Evolutionary conservation across 2,797 vertebrate genomes (phyloP), one percentile per base, ranked within the genome.

Genomic region (Sebastes itinus): DNA sequence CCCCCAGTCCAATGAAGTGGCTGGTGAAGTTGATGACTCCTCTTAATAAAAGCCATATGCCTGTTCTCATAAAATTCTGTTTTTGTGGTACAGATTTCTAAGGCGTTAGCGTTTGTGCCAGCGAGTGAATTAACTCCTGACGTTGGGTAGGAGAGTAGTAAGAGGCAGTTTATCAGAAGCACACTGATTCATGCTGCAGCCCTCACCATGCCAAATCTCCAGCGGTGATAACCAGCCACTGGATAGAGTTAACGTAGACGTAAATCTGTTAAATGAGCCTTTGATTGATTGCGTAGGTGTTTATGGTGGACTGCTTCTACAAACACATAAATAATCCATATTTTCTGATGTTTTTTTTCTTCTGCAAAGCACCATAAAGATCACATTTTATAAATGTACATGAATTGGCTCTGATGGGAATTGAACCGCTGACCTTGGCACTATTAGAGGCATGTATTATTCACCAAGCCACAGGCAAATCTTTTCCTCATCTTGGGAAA

Each of bases 31-130:
- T 84, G 84, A 90, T 80, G 90, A 80, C 84, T 92, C 74, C 77
- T 75, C 85, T 72, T 93, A 94, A 96, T 95, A 80, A 92, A 94
- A 94, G 69, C 89, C 94, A 93, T 86, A 84, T 92, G 93, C 72
- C 54, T 86, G 78, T 69, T 82, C 86, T 87, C 84, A 75, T 92
- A 92, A 95, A 92, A 74, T 25, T 54, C 81, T 95, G 88, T 90
- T 93, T 93, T 93, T 83, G 91, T 92, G 90, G 87, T 75, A 55
- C 12, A 49, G 62, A 81, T 88, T 85, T 89, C 54, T 79, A 55
- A 72, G 86, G 87, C 67, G 73, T 91, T 78, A 33, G 79, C 55
- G 2, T 78, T 72, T 42, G 71, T 89, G 83, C 84, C 87, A 92
- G 52, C 33, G 56, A 62, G 73, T 64, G 88, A 89, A 93, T 90